Base-by-base conservation (phyloP, 2,797 vertebrate genomes). In the Mareca strepera region DNA sequence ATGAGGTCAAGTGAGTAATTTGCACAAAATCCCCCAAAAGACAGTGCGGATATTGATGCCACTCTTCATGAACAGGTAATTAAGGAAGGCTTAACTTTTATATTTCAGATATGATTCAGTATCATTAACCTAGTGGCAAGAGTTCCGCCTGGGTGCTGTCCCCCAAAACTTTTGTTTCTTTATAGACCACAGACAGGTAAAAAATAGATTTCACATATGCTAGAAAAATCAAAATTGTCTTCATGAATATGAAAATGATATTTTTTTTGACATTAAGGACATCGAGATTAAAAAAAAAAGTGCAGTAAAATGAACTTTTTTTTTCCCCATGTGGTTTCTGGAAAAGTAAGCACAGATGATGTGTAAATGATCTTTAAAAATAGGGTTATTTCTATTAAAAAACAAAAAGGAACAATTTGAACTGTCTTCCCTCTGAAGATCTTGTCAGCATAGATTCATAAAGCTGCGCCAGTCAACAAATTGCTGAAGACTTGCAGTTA, bases 281-380 rank as follows among this genome's bases (percentile, higher is more conserved):
- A 16, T 3, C 18, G 9, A 62, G 52, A 62, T 73, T 41, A 72
- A 90, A 78, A 15, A 15, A 72, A 72, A 4, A 6, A 10, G 17
- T 50, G 62, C 73, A 22, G 31, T 70, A 67, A 86, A 81, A 91
- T 46, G 12, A 8, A 58, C 17, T 60, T 88, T 87, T 63, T 23
- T 46, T 50, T 50, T 25, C 13, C 46, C 12, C 11, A 16, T 56
- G 52, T 85, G 79, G 56, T 9, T 88, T 79, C 75, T 86, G 37
- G 53, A 92, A 86, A 84, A 79, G 55, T 79, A 48, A 82, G 41
- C 70, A 67, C 33, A 86, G 88, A 39, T 76, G 15, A 72, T 88
- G 68, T 73, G 74, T 77, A 92, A 90, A 82, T 85, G 31, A 80
- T 93, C 53, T 88, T 90, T 69, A 95, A 96, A 90, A 68, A 88